Evolutionary conservation across 2,888 invertebrate species (phyloP), one percentile per base, ranked within the genome.

Genomic region (Zygaena filipendulae): DNA sequence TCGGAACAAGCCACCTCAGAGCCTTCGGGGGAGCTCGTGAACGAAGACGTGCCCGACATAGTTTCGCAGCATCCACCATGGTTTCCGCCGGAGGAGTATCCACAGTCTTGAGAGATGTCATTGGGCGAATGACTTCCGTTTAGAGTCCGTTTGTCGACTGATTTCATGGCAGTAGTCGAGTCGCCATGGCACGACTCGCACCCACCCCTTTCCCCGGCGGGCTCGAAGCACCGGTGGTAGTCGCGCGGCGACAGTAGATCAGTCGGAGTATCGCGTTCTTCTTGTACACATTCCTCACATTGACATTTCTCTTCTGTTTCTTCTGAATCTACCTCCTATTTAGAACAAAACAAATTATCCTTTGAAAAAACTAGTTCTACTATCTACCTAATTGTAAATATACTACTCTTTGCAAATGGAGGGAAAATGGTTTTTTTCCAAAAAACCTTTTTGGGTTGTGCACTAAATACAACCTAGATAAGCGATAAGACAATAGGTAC

Each of bases 1-100:
- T 95, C 95, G 1, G 90, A 91, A 66, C 93, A 95, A 1, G 92
- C 92, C 29, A 94, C 86, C 56, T 94, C 95, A 0, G 94, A 94
- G 14, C 94, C 93, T 53, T 94, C 95, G 0, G 93, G 91, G 3
- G 93, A 92, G 57, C 91, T 92, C 43, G 88, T 87, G 35, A 89
- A 81, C 42, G 92, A 92, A 11, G 91, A 91, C 27, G 87, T 87
- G 21, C 86, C 82, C 4, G 85, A 85, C 33, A 85, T 82, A 18
- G 85, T 86, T 42, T 85, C 85, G 49, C 85, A 86, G 57, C 84
- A 85, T 25, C 87, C 87, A 31, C 87, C 87, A 52, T 90, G 90
- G 43, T 88, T 87, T 37, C 92, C 94, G 37, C 91, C 92, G 7
- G 94, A 94, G 11, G 91, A 92, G 61, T 94, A 95, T 21, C 94